Base-by-base conservation (phyloP, 2,888 invertebrate genomes). In the Ochropleura leucogaster region DNA sequence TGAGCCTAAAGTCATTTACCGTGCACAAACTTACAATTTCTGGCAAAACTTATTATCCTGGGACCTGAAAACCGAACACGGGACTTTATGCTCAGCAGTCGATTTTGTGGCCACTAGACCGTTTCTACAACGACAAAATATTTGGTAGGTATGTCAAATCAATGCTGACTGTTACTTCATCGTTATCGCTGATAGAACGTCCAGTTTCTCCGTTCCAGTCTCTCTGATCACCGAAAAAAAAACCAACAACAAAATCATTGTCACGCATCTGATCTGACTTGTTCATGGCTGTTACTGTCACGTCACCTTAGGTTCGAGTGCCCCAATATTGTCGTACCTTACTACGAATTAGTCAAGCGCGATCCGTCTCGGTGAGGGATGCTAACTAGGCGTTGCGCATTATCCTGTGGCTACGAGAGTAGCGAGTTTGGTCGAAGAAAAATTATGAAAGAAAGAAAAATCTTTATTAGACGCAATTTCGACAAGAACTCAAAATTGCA, bases 341-440 rank as follows among this genome's bases (percentile, higher is more conserved):
- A 75, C 75, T 75, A 57, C 64, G 64, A 68, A 89, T 91, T 88
- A 85, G 90, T 88, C 84, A 88, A 85, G 87, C 87, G 77, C 80
- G 85, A 90, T 91, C 87, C 78, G 91, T 84, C 83, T 90, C 88
- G 89, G 79, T 84, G 82, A 72, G 76, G 74, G 78, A 79, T 84
- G 82, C 87, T 93, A 95, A 95, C 94, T 87, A 94, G 94, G 91
- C 93, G 93, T 87, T 89, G 92, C 93, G 89, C 89, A 89, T 92
- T 92, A 91, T 87, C 88, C 87, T 16, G 89, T 89, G 89, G 90
- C 93, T 64, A 68, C 49, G 30, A 85, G 40, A 66, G 1, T 0
- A 71, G 86, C 84, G 84, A 40, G 4, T 51, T n/a, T 16, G 3
- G 12, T 4, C 6, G 12, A 10, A 47, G 40, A 8, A 30, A n/a